Base-by-base conservation (phyloP, 2,113 vertebrate species). In the Hippocampus barbouri region DNA sequence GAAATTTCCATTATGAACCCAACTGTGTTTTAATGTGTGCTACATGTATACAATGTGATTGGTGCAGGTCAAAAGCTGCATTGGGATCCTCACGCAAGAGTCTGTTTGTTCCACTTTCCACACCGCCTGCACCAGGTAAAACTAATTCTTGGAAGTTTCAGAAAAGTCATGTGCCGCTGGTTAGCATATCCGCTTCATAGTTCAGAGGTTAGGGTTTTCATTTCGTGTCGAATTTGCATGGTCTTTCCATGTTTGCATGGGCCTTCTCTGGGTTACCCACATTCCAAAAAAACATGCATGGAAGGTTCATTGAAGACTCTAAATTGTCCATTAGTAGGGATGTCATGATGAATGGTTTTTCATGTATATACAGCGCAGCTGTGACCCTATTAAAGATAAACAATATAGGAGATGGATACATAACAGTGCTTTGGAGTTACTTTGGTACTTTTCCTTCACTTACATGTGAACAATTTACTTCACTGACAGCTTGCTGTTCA, bases 61-160 rank as follows among this genome's bases (percentile, higher is more conserved):
- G 75, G 4, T 64, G 60, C 71, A 93, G 93, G 91, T 87, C 92
- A 74, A 87, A 79, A 81, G 84, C 89, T 74, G 89, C 84, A 38
- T 53, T 92, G 49, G 91, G 89, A 69, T 90, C 89, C 30, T 87
- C 90, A 47, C 88, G 43, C 20, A 89, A 89, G 61, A 76, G 80
- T 76, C 65, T 76, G 45, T 83, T 75, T 69, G 68, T 75, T 68
- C 79, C 86, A 38, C 47, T 71, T 43, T 75, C 87, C 53, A 80
- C 85, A 27, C 86, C 89, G 5, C 67, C 79, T 66, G 43, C 83
- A 70, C 79, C 91, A 91, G 89, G 93, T 93, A 25, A 87, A 74
- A 53, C 8, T 10, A 69, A 40, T 54, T 43, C 57, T 73, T 64
- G 21, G 59, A 49, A 23, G 30, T 66, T 62, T 76, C 30, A 30